phyloP scores from a whole-genome alignment of 2,888 invertebrate species.

The Ganaspis brasiliensis region DNA sequence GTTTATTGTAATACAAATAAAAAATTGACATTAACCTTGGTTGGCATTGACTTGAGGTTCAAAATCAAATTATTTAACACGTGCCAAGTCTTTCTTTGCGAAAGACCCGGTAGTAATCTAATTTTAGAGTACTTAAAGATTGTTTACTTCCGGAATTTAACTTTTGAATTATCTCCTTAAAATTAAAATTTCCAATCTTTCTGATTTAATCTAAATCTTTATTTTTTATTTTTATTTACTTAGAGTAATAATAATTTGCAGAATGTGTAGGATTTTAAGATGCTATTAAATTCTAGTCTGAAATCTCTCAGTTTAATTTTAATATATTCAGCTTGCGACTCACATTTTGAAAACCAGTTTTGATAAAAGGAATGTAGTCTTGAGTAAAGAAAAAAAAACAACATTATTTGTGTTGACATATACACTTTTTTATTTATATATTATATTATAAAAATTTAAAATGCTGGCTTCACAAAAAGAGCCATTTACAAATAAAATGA shows the following conservation, averaged over 20 bases:
- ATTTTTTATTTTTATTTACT: not conserved
- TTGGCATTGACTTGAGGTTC: conserved; percentile 46
- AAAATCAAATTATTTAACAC: conserved; percentile 55
- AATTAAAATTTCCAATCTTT: conserved; percentile 66
- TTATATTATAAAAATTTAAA: conserved; percentile 30
- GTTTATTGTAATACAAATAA: conserved; percentile 31
- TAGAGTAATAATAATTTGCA: not conserved
- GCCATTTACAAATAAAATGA: conserved; percentile 2
- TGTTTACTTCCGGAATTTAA: conserved; percentile 57
- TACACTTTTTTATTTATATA: conserved; percentile 12
- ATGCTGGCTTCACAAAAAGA: conserved; percentile 29
- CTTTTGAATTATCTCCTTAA: conserved; percentile 67
- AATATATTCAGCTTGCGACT: not conserved
- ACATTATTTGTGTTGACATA: conserved; percentile 14
- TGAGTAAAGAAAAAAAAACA: not conserved
- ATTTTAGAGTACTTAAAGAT: conserved; percentile 47
- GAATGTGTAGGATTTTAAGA: not conserved
- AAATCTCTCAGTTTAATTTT: not conserved
- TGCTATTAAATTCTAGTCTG: not conserved
- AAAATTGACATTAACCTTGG: conserved; percentile 53
- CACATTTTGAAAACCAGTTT: conserved; percentile 21
- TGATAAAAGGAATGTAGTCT: not conserved
- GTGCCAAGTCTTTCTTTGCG: conserved; percentile 58
- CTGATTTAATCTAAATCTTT: not conserved
- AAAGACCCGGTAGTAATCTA: conserved; percentile 45